Evolutionary conservation across 2,113 vertebrate genomes (phyloP), one percentile per base, ranked within the genome.

Genomic region (Neoarius graeffei): DNA sequence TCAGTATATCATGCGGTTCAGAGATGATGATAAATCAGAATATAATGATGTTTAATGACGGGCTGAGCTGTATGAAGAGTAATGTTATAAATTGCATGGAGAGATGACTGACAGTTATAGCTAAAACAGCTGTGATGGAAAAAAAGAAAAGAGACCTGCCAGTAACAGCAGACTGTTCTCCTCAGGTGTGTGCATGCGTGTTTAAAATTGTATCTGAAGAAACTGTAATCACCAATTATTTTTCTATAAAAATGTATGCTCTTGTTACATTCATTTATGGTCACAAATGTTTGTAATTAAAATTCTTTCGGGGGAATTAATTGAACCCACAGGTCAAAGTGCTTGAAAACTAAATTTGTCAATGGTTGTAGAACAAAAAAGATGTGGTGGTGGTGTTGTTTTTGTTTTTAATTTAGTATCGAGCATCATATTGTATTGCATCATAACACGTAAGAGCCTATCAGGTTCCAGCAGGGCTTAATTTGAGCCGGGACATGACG

Each of bases 51-150:
- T 76, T 64, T 88, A 86, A 83, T 76, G 62, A 85, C 80, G 52
- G 64, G 62, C 76, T 19, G 27, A 86, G 81, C 71, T 71, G 54
- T 81, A 62, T 74, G 87, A 79, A 86, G 57, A 85, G 52, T 74
- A 7, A 35, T 88, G 85, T 85, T 66, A 84, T 80, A 8, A 71
- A 87, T 81, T 52, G 56, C 83, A 48, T 76, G 81, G 42, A 83
- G 23, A 83, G 69, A 76, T 76, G 81, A 87, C 80, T 23, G 80
- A 87, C 84, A 35, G 30, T 91, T 87, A 90, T 89, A 59, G 86
- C 74, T 77, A 64, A 87, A 92, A 83, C 87, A 92, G 88, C 89
- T 74, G 87, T 74, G 80, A 88, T 4, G 81, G 50, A 54, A 48
- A 25, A 57, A 54, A 48, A 25, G 73, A 82, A 60, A 50, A 30